Conservation (phyloP, 1,140 invertebrate species). For the Drosophila takahashii region DNA sequence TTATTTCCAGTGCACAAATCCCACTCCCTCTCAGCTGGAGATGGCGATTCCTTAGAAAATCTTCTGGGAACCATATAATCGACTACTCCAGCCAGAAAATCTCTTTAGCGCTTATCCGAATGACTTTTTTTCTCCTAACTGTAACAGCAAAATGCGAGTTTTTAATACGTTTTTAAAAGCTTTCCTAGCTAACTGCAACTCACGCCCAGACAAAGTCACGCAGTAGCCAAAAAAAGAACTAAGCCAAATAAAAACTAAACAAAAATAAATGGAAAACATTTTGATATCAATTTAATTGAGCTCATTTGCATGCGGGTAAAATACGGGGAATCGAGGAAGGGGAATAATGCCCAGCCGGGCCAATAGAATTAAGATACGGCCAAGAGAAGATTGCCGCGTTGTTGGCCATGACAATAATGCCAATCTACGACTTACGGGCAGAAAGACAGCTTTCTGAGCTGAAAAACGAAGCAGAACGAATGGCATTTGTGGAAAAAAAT, state of each 20-base stretch:
- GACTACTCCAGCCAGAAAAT: slow-evolving; percentile 12
- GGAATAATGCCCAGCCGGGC: slow-evolving; percentile 18
- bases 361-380: slow-evolving; percentile 74
- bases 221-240: slow-evolving; percentile 39
- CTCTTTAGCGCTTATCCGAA: slow-evolving; percentile 27
- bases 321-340: background rate
- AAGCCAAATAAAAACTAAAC: slow-evolving; percentile 28
- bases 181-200: slow-evolving; percentile 32
- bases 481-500: slow-evolving; percentile 60
- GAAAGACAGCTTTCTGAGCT: slow-evolving; percentile 49
- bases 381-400: slow-evolving; percentile 27
- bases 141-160: slow-evolving; percentile 9
- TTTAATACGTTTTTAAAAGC: slow-evolving; percentile 40
- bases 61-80: background rate
- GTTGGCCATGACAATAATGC: slow-evolving; percentile 76
- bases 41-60: slow-evolving; percentile 20
- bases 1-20: slow-evolving; percentile 8
- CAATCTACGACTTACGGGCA: slow-evolving; percentile 79
- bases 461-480: slow-evolving; percentile 81
- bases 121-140: slow-evolving; percentile 21
- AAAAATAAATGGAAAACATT: slow-evolving; percentile 62
- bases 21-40: slow-evolving; percentile 3
- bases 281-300: slow-evolving; percentile 71
- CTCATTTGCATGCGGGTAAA: slow-evolving; percentile 65
- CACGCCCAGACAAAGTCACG: slow-evolving; percentile 42